A percentile compares a stretch with the other conserved stretches of the same genome.
phyloP scores from a whole-genome alignment of 2,797 vertebrate species.

The Enteromius fasciolatus region DNA sequence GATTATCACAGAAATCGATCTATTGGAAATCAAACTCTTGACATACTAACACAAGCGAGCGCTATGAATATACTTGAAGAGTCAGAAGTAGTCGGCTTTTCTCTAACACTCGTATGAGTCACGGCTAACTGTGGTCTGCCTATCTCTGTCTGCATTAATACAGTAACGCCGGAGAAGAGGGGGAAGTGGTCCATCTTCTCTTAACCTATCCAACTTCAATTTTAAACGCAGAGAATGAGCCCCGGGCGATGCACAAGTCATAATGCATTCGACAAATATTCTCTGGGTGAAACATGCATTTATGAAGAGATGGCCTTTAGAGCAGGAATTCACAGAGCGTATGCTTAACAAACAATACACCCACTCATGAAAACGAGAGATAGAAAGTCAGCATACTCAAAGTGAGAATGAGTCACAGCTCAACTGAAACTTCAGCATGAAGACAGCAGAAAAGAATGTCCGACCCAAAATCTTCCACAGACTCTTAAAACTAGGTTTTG shows the following conservation, averaged over 20 bases:
- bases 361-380: conserved; percentile 73
- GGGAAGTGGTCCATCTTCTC: conserved; percentile 74
- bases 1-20: neutral
- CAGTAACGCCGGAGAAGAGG: conserved; percentile 71
- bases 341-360: conserved; percentile 81
- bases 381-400: conserved; percentile 43
- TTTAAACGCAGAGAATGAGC: conserved; percentile 75
- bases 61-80: conserved; percentile 12
- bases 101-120: conserved; percentile 26
- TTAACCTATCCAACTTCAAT: conserved; percentile 82
- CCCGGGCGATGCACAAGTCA: conserved; percentile 78
- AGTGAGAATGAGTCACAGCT: conserved; percentile 53
- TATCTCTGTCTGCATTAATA: conserved; percentile 53
- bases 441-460: conserved; percentile 40
- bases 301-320: conserved; percentile 82
- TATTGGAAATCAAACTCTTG: neutral
- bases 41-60: conserved; percentile 28
- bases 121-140: conserved; percentile 28
- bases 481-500: neutral
- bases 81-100: conserved; percentile 43
- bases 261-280: conserved; percentile 85
- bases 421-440: conserved; percentile 52
- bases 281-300: conserved; percentile 81
- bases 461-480: conserved; percentile 4
- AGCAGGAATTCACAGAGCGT: conserved; percentile 78